Percentiles rank a stretch among this genome's conserved stretches.
Conservation (phyloP, 2,888 invertebrate genomes). For the Aproaerema taeniolella region DNA sequence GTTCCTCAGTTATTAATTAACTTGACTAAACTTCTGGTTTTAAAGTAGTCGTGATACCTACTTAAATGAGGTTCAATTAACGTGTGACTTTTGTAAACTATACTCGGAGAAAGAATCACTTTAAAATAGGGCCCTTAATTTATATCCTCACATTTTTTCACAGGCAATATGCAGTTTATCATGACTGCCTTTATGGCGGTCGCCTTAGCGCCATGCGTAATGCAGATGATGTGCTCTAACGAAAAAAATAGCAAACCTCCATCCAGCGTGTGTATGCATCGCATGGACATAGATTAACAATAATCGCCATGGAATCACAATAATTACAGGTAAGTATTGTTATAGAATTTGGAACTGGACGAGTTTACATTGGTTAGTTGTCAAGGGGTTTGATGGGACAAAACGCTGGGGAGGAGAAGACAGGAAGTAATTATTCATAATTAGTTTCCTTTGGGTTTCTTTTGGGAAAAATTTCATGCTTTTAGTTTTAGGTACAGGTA, state of each 20-base stretch:
- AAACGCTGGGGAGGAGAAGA: background rate
- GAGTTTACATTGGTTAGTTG: too few relatives aligned
- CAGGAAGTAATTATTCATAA: background rate
- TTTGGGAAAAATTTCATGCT: too few relatives aligned
- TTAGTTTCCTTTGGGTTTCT: background rate
- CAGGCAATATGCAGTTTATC: constrained; percentile 1
- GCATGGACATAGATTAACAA: constrained; percentile 16
- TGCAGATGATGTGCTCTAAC: constrained; percentile 47
- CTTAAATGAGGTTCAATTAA: background rate
- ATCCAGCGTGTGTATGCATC: constrained; percentile 59
- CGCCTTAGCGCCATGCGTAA: constrained; percentile 50
- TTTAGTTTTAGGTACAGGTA: too few relatives aligned
- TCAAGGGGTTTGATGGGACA: background rate
- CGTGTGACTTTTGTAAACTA: background rate
- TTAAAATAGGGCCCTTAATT: too few relatives aligned
- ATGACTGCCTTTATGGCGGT: constrained; percentile 38
- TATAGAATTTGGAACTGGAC: too few relatives aligned
- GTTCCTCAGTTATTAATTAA: too few relatives aligned
- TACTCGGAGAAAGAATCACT: too few relatives aligned
- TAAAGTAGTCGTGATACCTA: background rate
- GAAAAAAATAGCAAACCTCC: constrained; percentile 22
- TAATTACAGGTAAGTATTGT: too few relatives aligned
- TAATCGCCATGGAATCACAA: background rate
- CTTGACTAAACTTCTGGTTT: too few relatives aligned
- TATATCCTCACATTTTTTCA: background rate